Evolutionary conservation across 1,140 invertebrate genomes (phyloP).

Genomic region (Chironomus tepperi): DNA sequence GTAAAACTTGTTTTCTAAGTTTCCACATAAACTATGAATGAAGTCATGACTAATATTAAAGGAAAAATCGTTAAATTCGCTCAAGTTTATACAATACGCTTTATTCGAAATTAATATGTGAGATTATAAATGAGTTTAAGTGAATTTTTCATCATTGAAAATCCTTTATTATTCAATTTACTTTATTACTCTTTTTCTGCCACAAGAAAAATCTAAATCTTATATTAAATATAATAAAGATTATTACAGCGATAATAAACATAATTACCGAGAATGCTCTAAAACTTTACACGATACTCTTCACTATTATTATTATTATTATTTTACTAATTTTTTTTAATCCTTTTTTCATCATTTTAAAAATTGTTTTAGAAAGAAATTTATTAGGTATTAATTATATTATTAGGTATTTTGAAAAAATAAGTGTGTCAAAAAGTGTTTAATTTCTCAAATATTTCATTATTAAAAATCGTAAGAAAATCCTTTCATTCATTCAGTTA

Average conservation of each 20-base stretch:
- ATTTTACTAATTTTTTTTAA: too few relatives aligned
- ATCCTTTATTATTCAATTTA: conserved; percentile 2
- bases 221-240: not conserved
- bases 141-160: not conserved
- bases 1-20: too few relatives aligned
- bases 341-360: not conserved
- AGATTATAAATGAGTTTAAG: too few relatives aligned
- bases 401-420: not conserved
- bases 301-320: not conserved
- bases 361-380: conserved; percentile 9
- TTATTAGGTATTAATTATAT: not conserved
- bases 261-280: not conserved
- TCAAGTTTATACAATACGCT: too few relatives aligned
- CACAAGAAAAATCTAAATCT: conserved; percentile 1
- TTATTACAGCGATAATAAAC: not conserved
- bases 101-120: too few relatives aligned
- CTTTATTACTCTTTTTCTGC: not conserved
- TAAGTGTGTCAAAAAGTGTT: not conserved
- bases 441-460: not conserved
- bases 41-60: too few relatives aligned
- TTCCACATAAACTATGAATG: too few relatives aligned
- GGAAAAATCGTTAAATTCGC: too few relatives aligned
- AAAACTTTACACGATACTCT: not conserved
- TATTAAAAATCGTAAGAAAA: too few relatives aligned
- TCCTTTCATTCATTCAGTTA: not conserved